Base-by-base conservation (phyloP, 1,140 invertebrate genomes). In the Drosophila sechellia region DNA sequence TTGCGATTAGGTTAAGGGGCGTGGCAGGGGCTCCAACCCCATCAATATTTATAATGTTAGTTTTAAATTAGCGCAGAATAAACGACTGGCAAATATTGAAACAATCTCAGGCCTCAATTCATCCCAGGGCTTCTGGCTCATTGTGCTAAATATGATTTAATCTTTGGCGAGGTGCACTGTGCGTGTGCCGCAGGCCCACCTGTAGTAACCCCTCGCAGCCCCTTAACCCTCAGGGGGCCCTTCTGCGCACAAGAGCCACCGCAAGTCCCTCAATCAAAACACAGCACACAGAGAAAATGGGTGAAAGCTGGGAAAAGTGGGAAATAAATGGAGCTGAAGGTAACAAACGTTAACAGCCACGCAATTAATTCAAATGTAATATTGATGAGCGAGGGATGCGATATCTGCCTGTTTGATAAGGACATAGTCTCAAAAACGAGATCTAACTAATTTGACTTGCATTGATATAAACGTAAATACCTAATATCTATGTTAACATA, bases 31-130 rank as follows among this genome's bases (percentile, higher is more conserved):
- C 17, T 22, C 39, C 34, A 12, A 42, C 13, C 20, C 45, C 79
- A 77, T 86, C 79, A 86, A 83, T 86, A 86, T 86, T 86, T 86
- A 86, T 86, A 81, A 87, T 87, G 84, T 86, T 86, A 86, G 83
- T 83, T 86, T 86, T 86, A 86, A 86, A 86, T 86, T 86, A 86
- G 83, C 79, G 71, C 72, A 79, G 87, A 79, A 74, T 74, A 86
- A 86, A 86, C 83, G 80, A 57, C 57, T 77, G 70, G 79, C 65
- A 64, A 72, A 77, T 74, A 76, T 87, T 87, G 64, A 76, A 80
- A 85, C 68, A 79, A 66, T 85, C 77, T 69, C 60, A 34, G 45
- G 45, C 48, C 46, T 53, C 64, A 53, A 53, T 25, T 68, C 50
- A 50, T 15, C 20, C 73, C 42, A 11, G 15, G n/a, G 20, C 63